These are phyloP conservation scores for roundworm (Caenorhabditis elegans) DNA, from an alignment of 1,140 invertebrate species.

Conservation along the genomic window DNA sequence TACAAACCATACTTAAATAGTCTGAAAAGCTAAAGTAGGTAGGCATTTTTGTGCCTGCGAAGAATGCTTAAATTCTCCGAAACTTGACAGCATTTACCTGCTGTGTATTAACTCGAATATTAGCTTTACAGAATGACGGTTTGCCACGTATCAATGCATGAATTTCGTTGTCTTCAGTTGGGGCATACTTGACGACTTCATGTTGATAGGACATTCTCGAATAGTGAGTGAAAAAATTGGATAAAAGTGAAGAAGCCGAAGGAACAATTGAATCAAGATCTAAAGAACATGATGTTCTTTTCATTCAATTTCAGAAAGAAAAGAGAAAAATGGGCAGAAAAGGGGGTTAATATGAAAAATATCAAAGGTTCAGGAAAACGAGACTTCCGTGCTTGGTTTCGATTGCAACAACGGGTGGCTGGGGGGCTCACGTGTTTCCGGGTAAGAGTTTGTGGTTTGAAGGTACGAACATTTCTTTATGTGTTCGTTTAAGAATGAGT, in stretches of 20 bases:
- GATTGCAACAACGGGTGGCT: neutral
- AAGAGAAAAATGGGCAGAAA: neutral
- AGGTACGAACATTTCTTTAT: too few relatives aligned
- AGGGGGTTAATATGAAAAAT: too few relatives aligned
- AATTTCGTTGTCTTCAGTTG: conserved; percentile 21
- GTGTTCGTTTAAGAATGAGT: too few relatives aligned
- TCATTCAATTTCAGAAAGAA: neutral
- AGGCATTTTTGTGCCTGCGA: too few relatives aligned
- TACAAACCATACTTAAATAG: too few relatives aligned
- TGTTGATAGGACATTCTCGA: conserved; percentile 17
- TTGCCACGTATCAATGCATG: conserved; percentile 21
- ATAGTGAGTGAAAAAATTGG: neutral
- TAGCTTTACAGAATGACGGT: conserved; percentile 15
- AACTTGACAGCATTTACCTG: neutral
- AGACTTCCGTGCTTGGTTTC: neutral
- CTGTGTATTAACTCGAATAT: conserved; percentile 1
- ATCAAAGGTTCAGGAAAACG: conserved; percentile 12
- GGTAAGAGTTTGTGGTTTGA: neutral
- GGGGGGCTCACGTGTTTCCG: neutral
- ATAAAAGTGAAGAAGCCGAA: neutral
- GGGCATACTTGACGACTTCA: neutral
- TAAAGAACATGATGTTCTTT: neutral
- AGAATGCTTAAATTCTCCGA: too few relatives aligned
- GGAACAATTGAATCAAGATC: conserved; percentile 1
- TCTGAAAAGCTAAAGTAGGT: too few relatives aligned